Evolutionary conservation across 2,888 invertebrate genomes (phyloP).

Genomic region (Chromoteleia sp.): DNA sequence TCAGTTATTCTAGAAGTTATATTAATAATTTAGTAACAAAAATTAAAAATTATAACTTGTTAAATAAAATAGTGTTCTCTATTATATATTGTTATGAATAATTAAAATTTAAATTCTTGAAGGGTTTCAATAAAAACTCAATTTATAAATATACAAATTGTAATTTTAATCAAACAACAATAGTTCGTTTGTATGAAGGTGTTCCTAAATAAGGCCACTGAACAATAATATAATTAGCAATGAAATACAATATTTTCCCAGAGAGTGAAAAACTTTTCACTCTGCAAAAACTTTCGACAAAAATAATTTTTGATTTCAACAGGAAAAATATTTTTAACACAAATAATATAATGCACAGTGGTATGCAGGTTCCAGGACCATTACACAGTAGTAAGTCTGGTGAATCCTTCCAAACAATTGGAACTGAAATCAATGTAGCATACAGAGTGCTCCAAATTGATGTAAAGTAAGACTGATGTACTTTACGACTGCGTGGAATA

Average conservation of each 20-base stretch:
- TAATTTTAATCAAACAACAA: conserved; percentile 72
- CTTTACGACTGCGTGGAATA: conserved; percentile 94
- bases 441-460: conserved; percentile 92
- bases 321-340: conserved; percentile 89
- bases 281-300: conserved; percentile 97
- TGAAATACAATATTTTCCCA: conserved; percentile 93
- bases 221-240: conserved; percentile 95
- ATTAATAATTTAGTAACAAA: too few species aligned
- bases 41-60: too few species aligned
- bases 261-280: conserved; percentile 95
- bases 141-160: conserved; percentile 5
- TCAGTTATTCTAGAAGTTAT: too few species aligned
- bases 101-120: too few species aligned
- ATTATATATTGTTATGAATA: too few species aligned
- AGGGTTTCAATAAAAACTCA: conserved; percentile 32
- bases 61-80: too few species aligned
- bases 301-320: conserved; percentile 91
- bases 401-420: conserved; percentile 88
- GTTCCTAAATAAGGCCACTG: conserved; percentile 93
- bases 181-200: conserved; percentile 72
- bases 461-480: conserved; percentile 93
- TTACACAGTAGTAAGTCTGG: conserved; percentile 96
- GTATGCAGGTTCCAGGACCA: conserved; percentile 98
- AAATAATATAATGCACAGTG: conserved; percentile 93
- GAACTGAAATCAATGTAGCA: conserved; percentile 89